Evolutionary conservation across 2,888 invertebrate species (phyloP), one percentile per base, ranked within the genome.

Genomic region (Unio delphinus): DNA sequence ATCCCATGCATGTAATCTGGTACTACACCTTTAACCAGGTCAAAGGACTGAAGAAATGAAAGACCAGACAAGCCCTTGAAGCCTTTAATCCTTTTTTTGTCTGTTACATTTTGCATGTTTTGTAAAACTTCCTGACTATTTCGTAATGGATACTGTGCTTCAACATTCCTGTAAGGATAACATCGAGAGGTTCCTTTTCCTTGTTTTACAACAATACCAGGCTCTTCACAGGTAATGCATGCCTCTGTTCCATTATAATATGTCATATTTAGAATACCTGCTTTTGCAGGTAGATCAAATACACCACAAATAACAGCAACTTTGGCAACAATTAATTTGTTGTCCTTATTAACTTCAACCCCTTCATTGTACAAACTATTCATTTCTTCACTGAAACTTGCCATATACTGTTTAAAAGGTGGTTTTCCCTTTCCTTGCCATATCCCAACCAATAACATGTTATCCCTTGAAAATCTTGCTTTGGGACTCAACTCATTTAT

Each of bases 181-280:
- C 20, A 69, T 20, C 65, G 55, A 17, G 65, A 65, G 34, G 34
- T 34, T 64, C 67, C 71, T 63, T 67, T 69, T 55, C 68, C 68
- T 70, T 72, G 68, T 57, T 66, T 30, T 7, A 73, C 71, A 1
- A 60, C 66, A 28, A 65, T 56, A 5, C 75, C 77, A 55, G 67
- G 69, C 55, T 75, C 73, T 64, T 77, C 75, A 69, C 73, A 77
- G n/a, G 65, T 64, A 18, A 73, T 73, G 55, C 77, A 77, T 45
- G 69, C 67, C 59, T 69, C 15, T 61, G 55, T 17, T 11, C 75
- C 77, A 73, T 77, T n/a, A n/a, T 77, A 58, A 34, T 68, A 45
- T 3, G 59, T 68, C 77, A 77, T 77, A 65, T 77, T 75, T 17
- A 77, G 66, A 55, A 77, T 34, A 17, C 45, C 60, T 61, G 72